These are phyloP conservation scores for Antennarius striatus DNA, from an alignment of 2,113 vertebrate species.

Conservation along the genomic window DNA sequence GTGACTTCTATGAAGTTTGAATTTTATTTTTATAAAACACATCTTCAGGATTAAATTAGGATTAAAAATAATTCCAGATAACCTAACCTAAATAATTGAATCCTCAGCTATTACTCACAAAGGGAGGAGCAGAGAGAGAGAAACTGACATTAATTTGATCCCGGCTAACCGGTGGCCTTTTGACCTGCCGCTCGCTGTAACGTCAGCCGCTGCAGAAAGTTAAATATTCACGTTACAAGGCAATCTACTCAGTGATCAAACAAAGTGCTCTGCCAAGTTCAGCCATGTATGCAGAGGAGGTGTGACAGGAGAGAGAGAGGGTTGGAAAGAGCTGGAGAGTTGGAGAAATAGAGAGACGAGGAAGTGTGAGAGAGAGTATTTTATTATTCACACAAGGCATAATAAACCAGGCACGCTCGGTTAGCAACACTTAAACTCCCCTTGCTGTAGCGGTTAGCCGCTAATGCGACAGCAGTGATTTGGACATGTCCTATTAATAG, in stretches of 20 bases:
- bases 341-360: conserved; percentile 24
- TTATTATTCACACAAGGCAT: conserved; percentile 84
- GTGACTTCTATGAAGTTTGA: too few relatives aligned
- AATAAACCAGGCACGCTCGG: conserved; percentile 78
- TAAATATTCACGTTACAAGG: conserved; percentile 78
- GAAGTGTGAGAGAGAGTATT: conserved; percentile 51
- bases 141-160: conserved; percentile 39
- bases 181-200: conserved; percentile 63
- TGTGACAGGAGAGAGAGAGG: conserved; percentile 45
- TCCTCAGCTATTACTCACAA: background rate
- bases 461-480: conserved; percentile 79
- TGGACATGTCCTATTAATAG: conserved; percentile 81
- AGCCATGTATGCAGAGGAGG: conserved; percentile 65
- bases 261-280: conserved; percentile 76
- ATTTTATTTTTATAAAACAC: too few relatives aligned
- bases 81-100: too few relatives aligned
- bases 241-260: conserved; percentile 77
- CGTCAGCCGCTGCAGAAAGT: conserved; percentile 63
- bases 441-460: conserved; percentile 71
- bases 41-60: too few relatives aligned
- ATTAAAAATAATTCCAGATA: too few relatives aligned
- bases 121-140: background rate
- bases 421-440: conserved; percentile 81
- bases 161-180: conserved; percentile 52
- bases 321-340: conserved; percentile 20